phyloP scores from a whole-genome alignment of 2,113 vertebrate genomes.

The Oryzias woworae region DNA sequence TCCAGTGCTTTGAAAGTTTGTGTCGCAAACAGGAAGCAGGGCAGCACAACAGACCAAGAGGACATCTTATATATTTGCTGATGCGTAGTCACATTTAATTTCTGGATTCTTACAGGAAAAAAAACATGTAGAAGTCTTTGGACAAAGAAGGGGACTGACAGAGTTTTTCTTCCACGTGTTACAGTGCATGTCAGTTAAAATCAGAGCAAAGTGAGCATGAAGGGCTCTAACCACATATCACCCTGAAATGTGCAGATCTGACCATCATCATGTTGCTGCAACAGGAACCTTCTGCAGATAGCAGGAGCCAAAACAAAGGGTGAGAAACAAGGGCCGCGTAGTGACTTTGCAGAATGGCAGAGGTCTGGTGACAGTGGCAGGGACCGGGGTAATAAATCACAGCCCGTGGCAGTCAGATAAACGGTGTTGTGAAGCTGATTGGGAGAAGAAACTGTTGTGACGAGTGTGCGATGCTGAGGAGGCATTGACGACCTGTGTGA shows the following conservation, averaged over 20 bases:
- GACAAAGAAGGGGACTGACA: not conserved
- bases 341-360: slow-evolving; percentile 61
- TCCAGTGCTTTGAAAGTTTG: slow-evolving; percentile 61
- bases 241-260: slow-evolving; percentile 34
- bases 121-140: too few relatives aligned
- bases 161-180: slow-evolving; percentile 7
- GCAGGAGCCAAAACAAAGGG: slow-evolving; percentile 29
- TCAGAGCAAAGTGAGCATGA: slow-evolving; percentile 41
- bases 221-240: slow-evolving; percentile 47
- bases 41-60: slow-evolving; percentile 37
- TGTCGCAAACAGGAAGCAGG: slow-evolving; percentile 41
- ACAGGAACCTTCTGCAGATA: slow-evolving; percentile 39
- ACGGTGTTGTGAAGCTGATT: slow-evolving; percentile 63
- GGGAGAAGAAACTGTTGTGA: slow-evolving; percentile 73
- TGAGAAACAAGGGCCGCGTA: slow-evolving; percentile 50
- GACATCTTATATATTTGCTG: too few relatives aligned
- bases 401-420: slow-evolving; percentile 72
- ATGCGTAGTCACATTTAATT: too few relatives aligned
- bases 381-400: slow-evolving; percentile 73
- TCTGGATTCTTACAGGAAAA: too few relatives aligned
- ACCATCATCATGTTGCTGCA: slow-evolving; percentile 20
- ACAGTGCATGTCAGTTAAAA: slow-evolving; percentile 36
- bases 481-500: slow-evolving; percentile 62
- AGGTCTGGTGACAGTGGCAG: slow-evolving; percentile 64
- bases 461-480: slow-evolving; percentile 57